These are phyloP conservation scores for Drosophila equinoxialis DNA, from an alignment of 1,140 invertebrate species.

Conservation along the genomic window DNA sequence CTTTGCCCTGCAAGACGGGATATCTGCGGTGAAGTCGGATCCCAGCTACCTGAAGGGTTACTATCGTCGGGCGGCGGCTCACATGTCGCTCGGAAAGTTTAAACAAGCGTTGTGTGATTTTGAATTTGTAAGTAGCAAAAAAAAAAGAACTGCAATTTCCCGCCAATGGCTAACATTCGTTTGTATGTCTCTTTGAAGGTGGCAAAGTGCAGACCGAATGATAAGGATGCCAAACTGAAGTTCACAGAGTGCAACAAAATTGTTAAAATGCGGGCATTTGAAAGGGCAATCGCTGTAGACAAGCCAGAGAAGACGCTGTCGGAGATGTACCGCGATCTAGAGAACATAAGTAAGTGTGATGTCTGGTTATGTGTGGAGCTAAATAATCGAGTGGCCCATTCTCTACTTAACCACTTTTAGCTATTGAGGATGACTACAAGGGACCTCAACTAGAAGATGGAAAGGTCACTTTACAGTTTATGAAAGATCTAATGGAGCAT, in stretches of 20 bases:
- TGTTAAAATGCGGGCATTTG: constrained; percentile 96
- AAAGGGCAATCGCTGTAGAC: constrained; percentile 98
- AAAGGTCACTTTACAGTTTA: constrained; percentile 93
- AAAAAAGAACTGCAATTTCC: background rate
- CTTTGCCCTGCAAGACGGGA: constrained; percentile 95
- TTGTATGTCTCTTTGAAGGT: constrained; percentile 76
- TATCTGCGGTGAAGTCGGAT: constrained; percentile 95
- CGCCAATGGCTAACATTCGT: background rate
- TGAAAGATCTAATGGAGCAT: constrained; percentile 93
- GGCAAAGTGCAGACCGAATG: constrained; percentile 94
- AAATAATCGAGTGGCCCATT: background rate
- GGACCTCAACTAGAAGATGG: constrained; percentile 96
- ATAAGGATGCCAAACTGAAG: constrained; percentile 97
- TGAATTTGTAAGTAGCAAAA: constrained; percentile 88
- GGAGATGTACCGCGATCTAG: constrained; percentile 92
- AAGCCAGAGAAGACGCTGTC: constrained; percentile 93
- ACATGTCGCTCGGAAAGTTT: constrained; percentile 99
- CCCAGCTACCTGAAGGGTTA: constrained; percentile 96
- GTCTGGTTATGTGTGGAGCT: background rate
- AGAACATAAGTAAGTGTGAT: constrained; percentile 92
- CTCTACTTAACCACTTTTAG: constrained; percentile 83
- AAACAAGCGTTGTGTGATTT: constrained; percentile 98
- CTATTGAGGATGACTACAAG: constrained; percentile 96
- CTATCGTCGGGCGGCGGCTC: constrained; percentile 96
- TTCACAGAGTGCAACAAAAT: constrained; percentile 98